Base-by-base conservation (phyloP, 35 echinoderm and acorn worm genomes). In the Acanthaster planci region DNA sequence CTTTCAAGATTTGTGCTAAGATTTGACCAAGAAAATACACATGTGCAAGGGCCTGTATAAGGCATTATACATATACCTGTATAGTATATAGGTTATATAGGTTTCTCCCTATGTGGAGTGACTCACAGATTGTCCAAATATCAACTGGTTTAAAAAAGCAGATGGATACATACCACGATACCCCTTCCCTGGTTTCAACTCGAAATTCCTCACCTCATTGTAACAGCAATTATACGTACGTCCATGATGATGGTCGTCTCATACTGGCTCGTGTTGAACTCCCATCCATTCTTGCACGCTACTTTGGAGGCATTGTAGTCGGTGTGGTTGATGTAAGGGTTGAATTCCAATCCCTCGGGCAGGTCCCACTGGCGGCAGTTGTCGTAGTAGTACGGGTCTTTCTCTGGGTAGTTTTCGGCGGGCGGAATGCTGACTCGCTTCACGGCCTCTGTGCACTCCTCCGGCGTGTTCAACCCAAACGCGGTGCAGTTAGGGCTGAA, bases 231-330 rank as follows among this genome's bases (percentile, higher is more conserved):
- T n/a, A n/a, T 59, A 26, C 56, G 19, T 59, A 59, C 56, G 27
- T 59, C 56, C 56, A 59, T 59, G 56, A 59, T 59, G 27, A 59
- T 59, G 19, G 56, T 59, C 19, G 56, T 59, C 19, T 21, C 27
- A 7, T 59, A 59, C 8, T 59, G 56, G 19, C 19, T n/a, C 56
- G 56, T 10, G 27, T 59, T 26, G 27, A n/a, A 59, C 56, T 59
- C 56, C 56, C 56, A 59, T 18, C 56, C 56, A n/a, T 26, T 7
- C 56, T 21, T 59, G 56, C 56, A 59, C 19, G 19, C 14, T 26
- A 59, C 56, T n/a, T n/a, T n/a, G 18, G 56, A 59, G 19, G 56
- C 56, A 59, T 59, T 59, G 56, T 59, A 59, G 56, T 59, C 56
- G 16, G 56, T 59, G 1, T 59, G 16, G 56, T 59, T 59, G 27